Base-by-base conservation (phyloP, 64 coral and sea anemone genomes). In the Cladopsammia gracilis region DNA sequence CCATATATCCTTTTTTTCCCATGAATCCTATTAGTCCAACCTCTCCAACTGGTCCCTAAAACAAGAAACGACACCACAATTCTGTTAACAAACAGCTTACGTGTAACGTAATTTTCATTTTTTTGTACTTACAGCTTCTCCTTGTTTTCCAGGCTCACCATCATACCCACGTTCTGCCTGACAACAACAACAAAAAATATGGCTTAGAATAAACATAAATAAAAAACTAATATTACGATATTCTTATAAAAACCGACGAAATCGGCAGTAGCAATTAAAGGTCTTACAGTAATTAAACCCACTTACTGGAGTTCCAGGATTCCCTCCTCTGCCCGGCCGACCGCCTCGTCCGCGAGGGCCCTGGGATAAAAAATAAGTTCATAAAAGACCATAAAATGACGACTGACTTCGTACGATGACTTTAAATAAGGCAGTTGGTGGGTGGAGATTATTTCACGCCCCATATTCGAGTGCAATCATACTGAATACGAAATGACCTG, bases 81-180 rank as follows among this genome's bases (percentile, higher is more conserved):
- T 54, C 52, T 54, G 52, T 6, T 0, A 54, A 54, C 52, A 54
- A 54, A 54, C 6, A 23, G 7, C 7, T 70, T 14, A 23, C 67
- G 67, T 12, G 67, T 7, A 74, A 34, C 12, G 11, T 15, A 4
- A 5, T 34, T 26, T 6, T 3, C 14, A 22, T n/a, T 48, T 5
- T 6, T 24, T 48, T 77, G 1, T 73, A 59, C 78, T 91, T 50
- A 91, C 89, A 3, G 67, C 7, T 64, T 72, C 26, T 14, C 89
- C 89, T 74, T 83, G 77, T 71, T 64, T 91, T 26, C 89, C 89
- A 91, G 78, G 67, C 25, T 19, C 49, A 1, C 89, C 89, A 57
- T 83, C 59, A 16, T 83, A 50, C 82, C 89, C 89, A 62, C 78
- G 78, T 34, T 91, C 89, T 6, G 65, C 89, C 89, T 91, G 45